Evolutionary conservation across 2,113 vertebrate genomes (phyloP).

Genomic region (Ammodytes marinus): DNA sequence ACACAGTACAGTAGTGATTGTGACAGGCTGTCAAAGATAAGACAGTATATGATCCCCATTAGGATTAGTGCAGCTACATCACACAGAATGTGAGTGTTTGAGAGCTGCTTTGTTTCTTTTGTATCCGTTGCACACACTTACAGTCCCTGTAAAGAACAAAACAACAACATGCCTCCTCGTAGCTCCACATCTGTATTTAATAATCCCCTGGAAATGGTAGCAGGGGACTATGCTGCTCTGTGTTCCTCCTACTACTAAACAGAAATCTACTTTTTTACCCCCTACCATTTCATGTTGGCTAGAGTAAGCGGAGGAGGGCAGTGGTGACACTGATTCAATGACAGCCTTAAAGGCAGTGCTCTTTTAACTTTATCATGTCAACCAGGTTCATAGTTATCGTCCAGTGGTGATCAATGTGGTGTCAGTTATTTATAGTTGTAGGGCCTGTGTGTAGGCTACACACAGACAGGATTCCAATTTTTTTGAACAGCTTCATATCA

Average conservation of each 20-base stretch:
- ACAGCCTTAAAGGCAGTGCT: not conserved
- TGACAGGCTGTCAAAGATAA: not conserved
- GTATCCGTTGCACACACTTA: not conserved
- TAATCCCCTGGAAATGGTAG: slow-evolving; percentile 62
- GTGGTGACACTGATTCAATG: not conserved
- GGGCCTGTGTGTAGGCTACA: too few relatives aligned
- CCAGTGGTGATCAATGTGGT: not conserved
- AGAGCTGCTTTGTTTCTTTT: not conserved
- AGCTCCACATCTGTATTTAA: slow-evolving; percentile 72
- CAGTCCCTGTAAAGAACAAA: slow-evolving; percentile 6
- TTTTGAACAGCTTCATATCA: not conserved
- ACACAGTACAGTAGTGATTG: not conserved
- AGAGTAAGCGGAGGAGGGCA: not conserved
- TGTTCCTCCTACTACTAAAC: slow-evolving; percentile 30
- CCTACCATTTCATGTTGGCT: not conserved
- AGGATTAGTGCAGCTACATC: not conserved
- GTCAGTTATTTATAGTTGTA: not conserved
- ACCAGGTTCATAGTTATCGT: not conserved
- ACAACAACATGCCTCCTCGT: slow-evolving; percentile 51
- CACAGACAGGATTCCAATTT: not conserved
- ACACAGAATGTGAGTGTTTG: not conserved
- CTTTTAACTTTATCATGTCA: not conserved
- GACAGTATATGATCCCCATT: not conserved
- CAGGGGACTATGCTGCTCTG: slow-evolving; percentile 16
- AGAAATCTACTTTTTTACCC: slow-evolving; percentile 14